Base-by-base conservation (phyloP, 2,113 vertebrate species). In the Zosterops japonicus region DNA sequence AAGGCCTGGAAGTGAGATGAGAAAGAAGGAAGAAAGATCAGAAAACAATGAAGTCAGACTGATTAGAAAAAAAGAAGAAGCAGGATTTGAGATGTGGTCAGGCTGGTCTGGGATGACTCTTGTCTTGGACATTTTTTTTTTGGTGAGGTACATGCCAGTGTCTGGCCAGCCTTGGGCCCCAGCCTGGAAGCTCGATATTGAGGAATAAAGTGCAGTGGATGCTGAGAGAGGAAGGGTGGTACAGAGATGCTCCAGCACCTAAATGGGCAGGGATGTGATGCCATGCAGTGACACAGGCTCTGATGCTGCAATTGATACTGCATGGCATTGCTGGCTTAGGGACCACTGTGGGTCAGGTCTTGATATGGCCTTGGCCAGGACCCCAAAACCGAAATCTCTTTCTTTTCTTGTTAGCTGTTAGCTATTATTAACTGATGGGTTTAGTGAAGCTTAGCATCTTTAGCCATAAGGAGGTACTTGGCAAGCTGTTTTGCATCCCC, bases 231-330 rank as follows among this genome's bases (percentile, higher is more conserved):
- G 10, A 60, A 36, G 36, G 25, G 18, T 42, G 23, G 36, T 47
- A 57, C 11, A 67, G 47, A 24, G 46, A 56, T 77, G 46, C 33
- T 84, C n/a, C 39, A 68, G 44, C 5, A 15, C 17, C n/a, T 42
- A 0, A 1, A 0, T 0, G 16, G 39, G 39, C 19, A 46, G 64
- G 47, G 47, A 17, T 0, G 39, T 61, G 63, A 57, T 63, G 63
- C 82, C 69, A 31, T 3, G 8, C 29, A 33, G 63, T 53, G 57
- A 42, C 57, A 35, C 13, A 28, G 46, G 27, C 18, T 60, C 8
- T 25, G 65, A 35, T 2, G 2, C 33, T 74, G 9, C 25, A 6
- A 47, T 18, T 27, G 49, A 13, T 60, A 28, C 12, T 12, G 44
- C 27, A 33, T 1, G 2, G 33, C 49, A 46, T 24, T 3, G 2